Percentiles rank a stretch among this genome's conserved stretches.
These are phyloP conservation scores for Decapterus maruadsi DNA, from an alignment of 2,797 vertebrate genomes.

Conservation along the genomic window DNA sequence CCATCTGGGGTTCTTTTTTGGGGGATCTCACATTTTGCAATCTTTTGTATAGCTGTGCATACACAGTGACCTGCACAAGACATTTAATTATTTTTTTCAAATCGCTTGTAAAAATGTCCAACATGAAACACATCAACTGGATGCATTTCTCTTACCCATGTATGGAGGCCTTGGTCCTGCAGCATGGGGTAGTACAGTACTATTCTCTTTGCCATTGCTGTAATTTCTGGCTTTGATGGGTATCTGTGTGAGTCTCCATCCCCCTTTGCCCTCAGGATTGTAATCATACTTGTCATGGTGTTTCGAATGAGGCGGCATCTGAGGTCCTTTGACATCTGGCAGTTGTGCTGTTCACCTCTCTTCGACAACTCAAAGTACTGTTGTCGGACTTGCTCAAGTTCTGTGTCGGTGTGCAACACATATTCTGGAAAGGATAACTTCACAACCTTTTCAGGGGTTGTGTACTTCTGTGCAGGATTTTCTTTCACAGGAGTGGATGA, in stretches of 20 bases:
- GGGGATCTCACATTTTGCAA: constrained; percentile 47
- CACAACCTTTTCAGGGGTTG: constrained; percentile 50
- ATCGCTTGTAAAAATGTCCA: constrained; percentile 7
- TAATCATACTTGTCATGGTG: constrained; percentile 39
- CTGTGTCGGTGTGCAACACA: constrained; percentile 49
- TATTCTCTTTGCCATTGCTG: constrained; percentile 45
- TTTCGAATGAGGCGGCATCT: background rate
- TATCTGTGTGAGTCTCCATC: constrained; percentile 47
- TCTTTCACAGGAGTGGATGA: constrained; percentile 24
- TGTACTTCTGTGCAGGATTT: constrained; percentile 16
- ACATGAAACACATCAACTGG: constrained; percentile 11
- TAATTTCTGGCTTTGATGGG: constrained; percentile 57
- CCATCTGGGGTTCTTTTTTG: constrained; percentile 23
- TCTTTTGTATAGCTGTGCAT: constrained; percentile 34
- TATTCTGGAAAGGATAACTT: constrained; percentile 53
- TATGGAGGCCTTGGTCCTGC: constrained; percentile 36
- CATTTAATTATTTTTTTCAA: constrained; percentile 5
- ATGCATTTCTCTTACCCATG: constrained; percentile 50
- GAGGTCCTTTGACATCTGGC: constrained; percentile 59
- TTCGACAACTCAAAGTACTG: constrained; percentile 51
- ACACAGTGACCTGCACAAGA: constrained; percentile 22
- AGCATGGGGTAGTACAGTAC: constrained; percentile 59
- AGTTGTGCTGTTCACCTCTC: too few relatives aligned
- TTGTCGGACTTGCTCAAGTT: constrained; percentile 55
- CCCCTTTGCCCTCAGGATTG: constrained; percentile 43